These are phyloP conservation scores for Boleophthalmus pectinirostris DNA, from an alignment of 2,113 vertebrate species.

Conservation along the genomic window DNA sequence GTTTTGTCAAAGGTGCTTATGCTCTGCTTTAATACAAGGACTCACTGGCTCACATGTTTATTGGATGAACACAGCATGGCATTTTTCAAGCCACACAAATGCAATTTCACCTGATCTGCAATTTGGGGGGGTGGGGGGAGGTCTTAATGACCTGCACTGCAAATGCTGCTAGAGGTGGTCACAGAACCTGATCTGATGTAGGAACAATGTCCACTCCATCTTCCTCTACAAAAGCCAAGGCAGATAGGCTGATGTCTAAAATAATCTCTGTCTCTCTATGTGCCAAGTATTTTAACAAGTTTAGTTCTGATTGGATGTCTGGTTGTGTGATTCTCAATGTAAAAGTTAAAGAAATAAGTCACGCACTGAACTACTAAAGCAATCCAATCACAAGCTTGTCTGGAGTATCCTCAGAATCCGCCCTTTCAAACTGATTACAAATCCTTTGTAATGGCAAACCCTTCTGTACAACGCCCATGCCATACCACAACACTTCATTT, in stretches of 20 bases:
- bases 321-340: background rate
- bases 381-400: background rate
- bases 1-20: constrained; percentile 52
- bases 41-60: constrained; percentile 26
- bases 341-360: background rate
- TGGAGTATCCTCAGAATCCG: background rate
- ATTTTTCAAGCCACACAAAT: constrained; percentile 41
- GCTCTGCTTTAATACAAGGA: constrained; percentile 55
- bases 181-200: constrained; percentile 10
- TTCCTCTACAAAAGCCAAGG: background rate
- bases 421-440: background rate
- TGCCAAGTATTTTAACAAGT: background rate
- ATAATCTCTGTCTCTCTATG: constrained; percentile 5
- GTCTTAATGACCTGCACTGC: constrained; percentile 8
- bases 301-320: background rate
- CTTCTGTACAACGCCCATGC: background rate
- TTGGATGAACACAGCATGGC: constrained; percentile 53
- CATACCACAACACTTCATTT: background rate
- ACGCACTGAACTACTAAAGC: background rate
- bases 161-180: constrained; percentile 1
- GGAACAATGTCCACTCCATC: constrained; percentile 14
- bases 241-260: no score
- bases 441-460: background rate
- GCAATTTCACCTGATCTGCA: constrained; percentile 6
- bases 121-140: no score